These are phyloP conservation scores for Apogon hyalosoma DNA, from an alignment of 2,797 vertebrate genomes.

Conservation along the genomic window DNA sequence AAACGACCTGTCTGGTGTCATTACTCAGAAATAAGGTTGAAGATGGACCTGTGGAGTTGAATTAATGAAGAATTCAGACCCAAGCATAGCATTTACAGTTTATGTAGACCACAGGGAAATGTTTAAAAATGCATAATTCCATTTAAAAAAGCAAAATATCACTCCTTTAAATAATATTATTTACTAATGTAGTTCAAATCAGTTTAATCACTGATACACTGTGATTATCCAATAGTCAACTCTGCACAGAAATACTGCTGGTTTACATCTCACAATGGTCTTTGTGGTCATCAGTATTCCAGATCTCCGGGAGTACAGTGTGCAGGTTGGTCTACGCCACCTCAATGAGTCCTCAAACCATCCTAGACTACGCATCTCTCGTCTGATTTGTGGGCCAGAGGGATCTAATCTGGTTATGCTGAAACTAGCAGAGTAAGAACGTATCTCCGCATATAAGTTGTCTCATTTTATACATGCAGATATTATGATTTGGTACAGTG, in stretches of 20 bases:
- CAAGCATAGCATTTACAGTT: too few species aligned
- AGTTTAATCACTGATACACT: neutral
- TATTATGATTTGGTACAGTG: too few species aligned
- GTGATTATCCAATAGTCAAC: neutral
- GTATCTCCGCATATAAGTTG: neutral
- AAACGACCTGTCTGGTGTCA: too few species aligned
- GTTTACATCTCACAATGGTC: constrained; percentile 16
- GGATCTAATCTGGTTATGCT: constrained; percentile 94
- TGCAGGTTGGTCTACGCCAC: constrained; percentile 93
- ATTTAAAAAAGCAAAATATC: neutral
- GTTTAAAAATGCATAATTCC: too few species aligned
- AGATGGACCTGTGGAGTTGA: too few species aligned
- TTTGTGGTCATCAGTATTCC: constrained; percentile 85
- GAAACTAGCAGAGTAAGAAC: constrained; percentile 90
- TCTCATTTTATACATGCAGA: too few species aligned
- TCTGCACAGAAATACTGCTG: neutral
- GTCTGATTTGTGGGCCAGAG: constrained; percentile 91
- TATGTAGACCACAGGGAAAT: too few species aligned
- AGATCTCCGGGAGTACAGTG: constrained; percentile 92
- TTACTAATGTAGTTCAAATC: neutral
- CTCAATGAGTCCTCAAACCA: constrained; percentile 86
- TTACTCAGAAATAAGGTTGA: too few species aligned
- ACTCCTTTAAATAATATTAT: neutral
- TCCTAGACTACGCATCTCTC: constrained; percentile 90
- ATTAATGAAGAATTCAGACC: too few species aligned